These are phyloP conservation scores for Drosophila pegasa DNA, from an alignment of 2,888 invertebrate species.

Conservation along the genomic window DNA sequence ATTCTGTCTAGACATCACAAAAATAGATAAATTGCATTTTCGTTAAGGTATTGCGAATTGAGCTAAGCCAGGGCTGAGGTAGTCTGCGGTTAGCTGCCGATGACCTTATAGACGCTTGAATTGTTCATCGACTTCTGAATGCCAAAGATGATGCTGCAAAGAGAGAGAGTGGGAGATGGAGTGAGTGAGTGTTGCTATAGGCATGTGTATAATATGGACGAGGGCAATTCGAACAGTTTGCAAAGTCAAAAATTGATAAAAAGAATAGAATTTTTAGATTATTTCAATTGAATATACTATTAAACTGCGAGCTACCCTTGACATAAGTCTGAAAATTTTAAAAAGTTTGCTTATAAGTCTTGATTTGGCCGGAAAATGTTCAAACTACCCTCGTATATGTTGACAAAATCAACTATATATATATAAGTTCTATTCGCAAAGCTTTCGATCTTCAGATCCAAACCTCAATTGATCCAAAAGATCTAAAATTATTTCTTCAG, in stretches of 20 bases:
- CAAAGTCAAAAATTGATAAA: too few relatives aligned
- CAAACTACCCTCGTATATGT: neutral
- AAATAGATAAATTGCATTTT: conserved; percentile 23
- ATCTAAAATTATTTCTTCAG: too few relatives aligned
- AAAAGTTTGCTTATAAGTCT: too few relatives aligned
- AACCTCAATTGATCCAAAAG: too few relatives aligned
- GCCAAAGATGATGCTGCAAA: conserved; percentile 79
- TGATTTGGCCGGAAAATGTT: too few relatives aligned
- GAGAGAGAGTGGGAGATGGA: conserved; percentile 3
- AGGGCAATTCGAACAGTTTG: neutral
- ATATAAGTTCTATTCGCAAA: neutral
- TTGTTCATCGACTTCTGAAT: conserved; percentile 81
- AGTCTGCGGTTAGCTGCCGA: conserved; percentile 74
- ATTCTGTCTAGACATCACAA: conserved; percentile 42
- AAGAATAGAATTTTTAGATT: too few relatives aligned
- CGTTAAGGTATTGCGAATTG: conserved; percentile 36
- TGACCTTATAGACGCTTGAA: conserved; percentile 75
- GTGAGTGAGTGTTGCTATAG: neutral
- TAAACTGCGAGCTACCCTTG: too few relatives aligned
- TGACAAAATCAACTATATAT: neutral
- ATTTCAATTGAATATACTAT: too few relatives aligned
- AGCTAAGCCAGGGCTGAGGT: conserved; percentile 11
- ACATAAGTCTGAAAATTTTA: too few relatives aligned
- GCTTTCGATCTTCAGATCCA: neutral
- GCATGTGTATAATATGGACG: neutral